Conservation (phyloP, 2,888 invertebrate species). For the Alsophila aescularia region DNA sequence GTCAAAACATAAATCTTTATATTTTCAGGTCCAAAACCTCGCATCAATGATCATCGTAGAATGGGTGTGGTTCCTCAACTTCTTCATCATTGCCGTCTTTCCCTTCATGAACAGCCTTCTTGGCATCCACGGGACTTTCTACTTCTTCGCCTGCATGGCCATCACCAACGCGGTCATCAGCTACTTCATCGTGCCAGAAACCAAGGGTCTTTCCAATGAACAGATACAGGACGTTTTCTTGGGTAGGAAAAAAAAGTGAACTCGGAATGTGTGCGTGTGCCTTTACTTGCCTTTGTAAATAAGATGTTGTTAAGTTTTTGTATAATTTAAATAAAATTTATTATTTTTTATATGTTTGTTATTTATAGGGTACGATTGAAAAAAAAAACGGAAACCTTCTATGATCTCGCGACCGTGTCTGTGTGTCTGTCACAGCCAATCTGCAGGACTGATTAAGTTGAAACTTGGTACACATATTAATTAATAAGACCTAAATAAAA, state of each 20-base stretch:
- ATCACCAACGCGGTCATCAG: constrained; percentile 54
- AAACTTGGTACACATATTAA: no score
- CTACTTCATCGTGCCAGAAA: constrained; percentile 71
- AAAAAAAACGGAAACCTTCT: no score
- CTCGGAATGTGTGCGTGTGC: neutral
- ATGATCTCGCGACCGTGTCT: no score
- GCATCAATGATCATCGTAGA: constrained; percentile 71
- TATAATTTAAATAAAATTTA: neutral
- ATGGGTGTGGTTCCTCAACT: constrained; percentile 74
- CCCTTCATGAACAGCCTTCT: constrained; percentile 57
- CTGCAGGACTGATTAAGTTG: no score
- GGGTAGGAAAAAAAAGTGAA: constrained; percentile 31
- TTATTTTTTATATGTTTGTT: neutral
- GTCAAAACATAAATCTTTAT: neutral
- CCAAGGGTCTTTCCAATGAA: constrained; percentile 71
- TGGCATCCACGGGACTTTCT: constrained; percentile 69
- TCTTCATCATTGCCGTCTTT: constrained; percentile 70
- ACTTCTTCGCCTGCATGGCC: constrained; percentile 61
- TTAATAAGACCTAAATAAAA: no score
- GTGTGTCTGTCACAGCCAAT: no score
- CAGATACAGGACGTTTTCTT: constrained; percentile 63
- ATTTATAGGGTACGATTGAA: no score
- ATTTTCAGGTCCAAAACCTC: constrained; percentile 61
- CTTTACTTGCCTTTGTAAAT: constrained; percentile 14
- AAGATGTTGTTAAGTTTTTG: neutral